Base-by-base conservation (phyloP, 2,888 invertebrate genomes). In the Agonum fuliginosum region DNA sequence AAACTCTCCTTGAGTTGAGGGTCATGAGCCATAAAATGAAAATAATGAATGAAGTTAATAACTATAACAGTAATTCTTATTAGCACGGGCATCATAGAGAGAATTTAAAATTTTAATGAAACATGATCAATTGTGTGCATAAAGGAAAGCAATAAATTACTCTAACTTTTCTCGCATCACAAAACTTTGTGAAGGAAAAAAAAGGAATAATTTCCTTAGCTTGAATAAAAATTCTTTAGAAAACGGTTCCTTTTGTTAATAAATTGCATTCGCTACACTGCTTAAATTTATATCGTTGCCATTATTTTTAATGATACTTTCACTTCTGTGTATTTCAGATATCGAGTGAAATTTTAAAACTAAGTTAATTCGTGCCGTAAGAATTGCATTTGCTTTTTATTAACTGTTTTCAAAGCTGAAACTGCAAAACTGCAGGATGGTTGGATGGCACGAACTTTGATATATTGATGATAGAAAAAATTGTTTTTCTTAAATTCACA, bases 191-290 rank as follows among this genome's bases (percentile, higher is more conserved):
- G 67, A 67, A 22, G 37, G 41, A 41, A 67, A 41, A 46, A 67
- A 67, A 67, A 67, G 43, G 51, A 51, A 51, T 71, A 71, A 71
- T 71, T 71, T 71, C 48, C 70, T 70, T 70, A 43, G 46, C 24
- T 34, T 51, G 71, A 51, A 71, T 71, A 71, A 51, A 71, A 71
- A 51, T 71, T 71, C 71, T 71, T 71, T 71, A 71, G 71, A 71
- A 51, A 71, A 71, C 51, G 51, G 51, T 71, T 71, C 17, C 71
- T 51, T 41, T 71, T 71, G 71, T 71, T 71, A 71, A 71, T 71
- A 71, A 71, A 71, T 71, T 71, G 70, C 48, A 48, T 67, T 14
- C 67, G 67, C 37, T 67, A 41, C 67, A 67, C 12, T 41, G 67
- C 43, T 43, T 67, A 67, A 67, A 67, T 67, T 67, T 67, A 67